These are phyloP conservation scores for Plectropomus leopardus DNA, from an alignment of 2,113 vertebrate genomes.

Conservation along the genomic window DNA sequence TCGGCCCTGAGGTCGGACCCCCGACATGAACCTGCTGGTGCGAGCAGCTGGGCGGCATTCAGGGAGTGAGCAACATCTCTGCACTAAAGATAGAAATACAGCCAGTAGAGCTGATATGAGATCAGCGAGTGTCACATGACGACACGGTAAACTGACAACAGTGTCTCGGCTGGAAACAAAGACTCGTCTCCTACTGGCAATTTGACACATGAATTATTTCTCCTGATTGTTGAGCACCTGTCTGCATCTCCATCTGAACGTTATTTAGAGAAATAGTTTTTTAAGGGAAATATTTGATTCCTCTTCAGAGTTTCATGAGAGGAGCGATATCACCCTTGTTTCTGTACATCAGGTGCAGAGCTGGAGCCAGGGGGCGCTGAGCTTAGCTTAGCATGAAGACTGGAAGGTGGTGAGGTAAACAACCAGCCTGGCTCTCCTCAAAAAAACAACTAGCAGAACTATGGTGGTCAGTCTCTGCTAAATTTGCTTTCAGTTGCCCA, in stretches of 20 bases:
- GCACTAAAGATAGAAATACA: constrained; percentile 46
- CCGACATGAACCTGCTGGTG: constrained; percentile 27
- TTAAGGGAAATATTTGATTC: constrained; percentile 1
- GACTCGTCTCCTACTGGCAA: constrained; percentile 39
- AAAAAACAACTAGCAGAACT: not conserved
- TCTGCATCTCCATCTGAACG: constrained; percentile 41
- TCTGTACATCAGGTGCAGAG: not conserved
- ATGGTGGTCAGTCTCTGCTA: too few species aligned
- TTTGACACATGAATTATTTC: constrained; percentile 40
- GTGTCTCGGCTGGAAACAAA: constrained; percentile 29
- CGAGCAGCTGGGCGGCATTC: constrained; percentile 52
- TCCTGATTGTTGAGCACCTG: constrained; percentile 34
- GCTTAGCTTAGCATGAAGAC: constrained; percentile 11
- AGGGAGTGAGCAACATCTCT: constrained; percentile 38
- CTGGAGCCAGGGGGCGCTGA: not conserved
- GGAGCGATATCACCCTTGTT: not conserved
- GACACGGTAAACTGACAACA: constrained; percentile 51
- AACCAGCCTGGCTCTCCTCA: not conserved
- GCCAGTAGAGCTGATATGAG: constrained; percentile 45
- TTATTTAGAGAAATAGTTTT: constrained; percentile 9
- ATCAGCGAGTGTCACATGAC: constrained; percentile 43
- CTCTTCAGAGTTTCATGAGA: constrained; percentile 12
- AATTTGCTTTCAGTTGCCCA: too few species aligned
- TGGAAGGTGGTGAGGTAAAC: not conserved
- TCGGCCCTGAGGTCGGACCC: constrained; percentile 15